Base-by-base conservation (phyloP, 2,797 vertebrate species). In the Morus bassanus region DNA sequence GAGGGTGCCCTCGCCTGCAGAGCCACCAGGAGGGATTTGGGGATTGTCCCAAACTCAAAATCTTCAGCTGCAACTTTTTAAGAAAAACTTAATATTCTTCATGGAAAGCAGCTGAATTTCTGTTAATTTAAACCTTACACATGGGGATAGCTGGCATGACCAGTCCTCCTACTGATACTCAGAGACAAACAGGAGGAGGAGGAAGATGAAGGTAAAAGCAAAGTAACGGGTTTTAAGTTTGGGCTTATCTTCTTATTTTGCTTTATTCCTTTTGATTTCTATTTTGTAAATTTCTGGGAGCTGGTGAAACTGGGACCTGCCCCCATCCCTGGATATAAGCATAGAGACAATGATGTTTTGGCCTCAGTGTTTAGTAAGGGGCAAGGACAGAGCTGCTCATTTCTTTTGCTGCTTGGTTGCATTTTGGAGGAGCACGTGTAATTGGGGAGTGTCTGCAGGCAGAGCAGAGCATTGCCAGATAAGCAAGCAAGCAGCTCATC, bases 61-160 rank as follows among this genome's bases (percentile, higher is more conserved):
- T 8, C 9, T 88, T 93, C 90, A 89, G 67, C 80, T 86, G 83
- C 15, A 57, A 18, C 43, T 74, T 69, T 84, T 87, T 1, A 73
- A 79, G 80, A 37, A 89, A 81, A 78, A 31, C 9, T 43, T 69
- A 31, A 18, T 88, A 65, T 78, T 78, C 54, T 69, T 78, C 84
- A 61, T 45, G 46, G 81, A 89, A 93, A 94, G 54, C 77, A 65
- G 77, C 18, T 79, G 84, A 25, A 37, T 90, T 80, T 51, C 46
- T 90, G 31, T 13, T 70, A 17, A 39, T 74, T 67, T 80, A 74
- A 90, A 64, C n/a, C 53, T 91, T 73, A 59, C 60, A 41, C 3
- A 8, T 21, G 27, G 56, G 37, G 31, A 51, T 22, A 77, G 81
- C 31, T 88, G 80, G 76, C 28, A 86, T 15, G 25, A 35, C 37